Evolutionary conservation across 2,113 vertebrate species (phyloP).

Genomic region (Papio anubis): DNA sequence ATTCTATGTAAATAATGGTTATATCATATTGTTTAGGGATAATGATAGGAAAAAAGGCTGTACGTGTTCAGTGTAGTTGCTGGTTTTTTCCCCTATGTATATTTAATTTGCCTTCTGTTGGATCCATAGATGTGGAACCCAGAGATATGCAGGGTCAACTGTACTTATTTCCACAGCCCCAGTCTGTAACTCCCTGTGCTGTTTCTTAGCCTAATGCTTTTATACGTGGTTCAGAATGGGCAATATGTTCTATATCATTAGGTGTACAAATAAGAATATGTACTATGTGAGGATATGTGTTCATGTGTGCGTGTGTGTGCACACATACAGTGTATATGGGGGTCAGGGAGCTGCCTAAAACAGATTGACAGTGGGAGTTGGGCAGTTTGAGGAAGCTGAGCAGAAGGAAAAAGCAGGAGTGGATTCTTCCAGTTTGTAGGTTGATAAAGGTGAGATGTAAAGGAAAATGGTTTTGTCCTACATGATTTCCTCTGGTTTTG

Average conservation of each 20-base stretch:
- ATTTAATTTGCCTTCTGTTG: neutral
- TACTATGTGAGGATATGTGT: neutral
- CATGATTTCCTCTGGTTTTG: neutral
- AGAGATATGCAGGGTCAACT: neutral
- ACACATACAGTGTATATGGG: neutral
- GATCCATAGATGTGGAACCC: neutral
- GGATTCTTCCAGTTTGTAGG: neutral
- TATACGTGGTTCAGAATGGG: neutral
- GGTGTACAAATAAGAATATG: neutral
- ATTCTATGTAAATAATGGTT: neutral
- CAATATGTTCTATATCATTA: neutral
- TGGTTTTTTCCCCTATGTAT: neutral
- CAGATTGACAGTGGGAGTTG: neutral
- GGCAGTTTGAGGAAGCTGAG: neutral
- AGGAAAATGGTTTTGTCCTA: neutral
- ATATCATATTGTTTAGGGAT: neutral
- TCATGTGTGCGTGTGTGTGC: accelerated
- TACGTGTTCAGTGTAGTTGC: neutral
- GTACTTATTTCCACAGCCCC: neutral
- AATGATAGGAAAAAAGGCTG: neutral
- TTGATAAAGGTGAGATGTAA: neutral
- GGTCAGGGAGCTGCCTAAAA: neutral
- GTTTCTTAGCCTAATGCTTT: neutral
- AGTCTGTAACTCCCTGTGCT: neutral
- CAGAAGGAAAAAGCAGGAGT: neutral